Base-by-base conservation (phyloP, 2,797 vertebrate species). In the Delichon dasypus region DNA sequence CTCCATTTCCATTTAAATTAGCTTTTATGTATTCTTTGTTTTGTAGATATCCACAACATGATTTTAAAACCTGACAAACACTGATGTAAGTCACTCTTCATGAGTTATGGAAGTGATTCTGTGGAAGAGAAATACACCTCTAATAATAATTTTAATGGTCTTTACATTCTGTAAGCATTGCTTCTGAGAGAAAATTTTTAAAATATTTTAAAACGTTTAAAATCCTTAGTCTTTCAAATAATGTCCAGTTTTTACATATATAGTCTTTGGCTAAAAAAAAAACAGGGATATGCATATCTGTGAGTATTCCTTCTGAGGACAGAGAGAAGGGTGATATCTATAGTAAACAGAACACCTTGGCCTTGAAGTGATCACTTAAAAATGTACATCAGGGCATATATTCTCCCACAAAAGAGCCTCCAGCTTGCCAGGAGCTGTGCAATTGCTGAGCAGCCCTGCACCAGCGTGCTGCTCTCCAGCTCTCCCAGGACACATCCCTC, bases 51-150 rank as follows among this genome's bases (percentile, higher is more conserved):
- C 44, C 21, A 58, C 26, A 66, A 50, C 4, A 12, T 40, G 71
- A 84, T 81, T 96, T 94, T 81, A 89, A 40, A 25, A 17, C 57
- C 77, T 87, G 88, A 64, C 30, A 71, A 92, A 84, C 21, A 55
- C 27, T 47, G 66, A 84, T 36, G 29, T 45, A 80, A 77, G 67
- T 7, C 13, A 47, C 21, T 73, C 27, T 66, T 77, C 27, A 26
- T 74, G 40, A 76, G 29, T 65, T 85, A 83, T 11, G 5, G 38
- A 83, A 72, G 53, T 80, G 30, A 42, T 48, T 42, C 36, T 27
- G 36, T 60, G 32, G 9, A 38, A 68, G 9, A 65, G 29, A 92
- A 93, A 85, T 26, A 40, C 50, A 65, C 19, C 25, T 68, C 17
- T n/a, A 68, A 42, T 29, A 71, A 45, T 36, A 36, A 40, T 23